phyloP scores from a whole-genome alignment of 37 sponge, comb jelly and placozoan species.

The Ephydatia muelleri region DNA sequence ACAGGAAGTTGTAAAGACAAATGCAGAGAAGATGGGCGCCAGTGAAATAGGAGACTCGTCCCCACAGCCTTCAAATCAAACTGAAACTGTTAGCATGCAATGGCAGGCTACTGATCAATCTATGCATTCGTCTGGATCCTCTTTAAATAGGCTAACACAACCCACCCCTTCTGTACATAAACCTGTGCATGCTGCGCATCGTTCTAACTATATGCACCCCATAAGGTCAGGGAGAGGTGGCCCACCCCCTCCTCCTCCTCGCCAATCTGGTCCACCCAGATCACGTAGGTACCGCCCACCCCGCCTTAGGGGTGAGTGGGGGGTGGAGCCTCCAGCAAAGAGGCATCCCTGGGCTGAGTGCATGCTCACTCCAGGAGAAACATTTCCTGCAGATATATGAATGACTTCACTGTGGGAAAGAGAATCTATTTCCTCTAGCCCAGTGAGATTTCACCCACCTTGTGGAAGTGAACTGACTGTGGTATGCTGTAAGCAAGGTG shows the following conservation, averaged over 20 bases:
- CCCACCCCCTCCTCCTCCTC: neutral
- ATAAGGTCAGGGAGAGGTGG: neutral
- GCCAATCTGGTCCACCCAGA: neutral
- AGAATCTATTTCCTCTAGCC: neutral
- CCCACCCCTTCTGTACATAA: neutral
- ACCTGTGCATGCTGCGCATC: neutral
- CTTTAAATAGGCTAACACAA: neutral
- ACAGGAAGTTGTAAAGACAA: too few relatives aligned
- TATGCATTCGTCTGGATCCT: neutral
- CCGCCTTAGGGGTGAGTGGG: neutral
- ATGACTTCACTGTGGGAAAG: neutral
- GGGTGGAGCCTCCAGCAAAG: neutral
- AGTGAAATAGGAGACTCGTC: neutral
- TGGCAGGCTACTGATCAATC: neutral
- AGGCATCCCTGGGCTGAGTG: neutral
- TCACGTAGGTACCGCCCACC: neutral
- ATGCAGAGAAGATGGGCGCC: too few relatives aligned
- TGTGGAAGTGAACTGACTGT: too few relatives aligned
- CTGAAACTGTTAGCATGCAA: neutral
- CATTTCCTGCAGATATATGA: neutral
- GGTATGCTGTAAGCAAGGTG: too few relatives aligned
- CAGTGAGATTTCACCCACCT: neutral
- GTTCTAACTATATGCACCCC: neutral
- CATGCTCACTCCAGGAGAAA: neutral
- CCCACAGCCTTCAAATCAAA: neutral